These are phyloP conservation scores for Pagetopsis macropterus DNA, from an alignment of 2,797 vertebrate species.

Conservation along the genomic window DNA sequence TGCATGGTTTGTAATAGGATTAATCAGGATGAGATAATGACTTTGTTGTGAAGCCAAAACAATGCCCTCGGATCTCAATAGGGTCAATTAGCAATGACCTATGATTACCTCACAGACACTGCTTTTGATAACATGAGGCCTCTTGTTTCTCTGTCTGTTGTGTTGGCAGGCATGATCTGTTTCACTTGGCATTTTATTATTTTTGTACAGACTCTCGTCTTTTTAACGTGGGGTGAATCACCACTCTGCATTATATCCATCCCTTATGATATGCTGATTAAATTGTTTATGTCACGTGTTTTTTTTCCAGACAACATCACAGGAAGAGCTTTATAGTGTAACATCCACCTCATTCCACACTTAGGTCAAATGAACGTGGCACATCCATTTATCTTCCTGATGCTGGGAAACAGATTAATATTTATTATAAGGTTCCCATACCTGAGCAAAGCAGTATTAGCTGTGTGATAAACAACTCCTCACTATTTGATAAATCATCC, in stretches of 20 bases:
- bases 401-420: slow-evolving; percentile 61
- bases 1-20: slow-evolving; percentile 52
- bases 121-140: slow-evolving; percentile 27
- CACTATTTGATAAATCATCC: slow-evolving; percentile 83
- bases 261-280: slow-evolving; percentile 40
- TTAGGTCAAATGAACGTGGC: slow-evolving; percentile 62
- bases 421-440: slow-evolving; percentile 65
- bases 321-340: slow-evolving; percentile 11
- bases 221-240: slow-evolving; percentile 12
- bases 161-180: neutral
- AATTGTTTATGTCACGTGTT: slow-evolving; percentile 52
- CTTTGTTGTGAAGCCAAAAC: slow-evolving; percentile 59
- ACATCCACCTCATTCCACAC: slow-evolving; percentile 23
- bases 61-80: slow-evolving; percentile 38
- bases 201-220: neutral
- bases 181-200: slow-evolving; percentile 4
- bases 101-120: slow-evolving; percentile 28
- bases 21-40: slow-evolving; percentile 67
- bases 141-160: slow-evolving; percentile 15
- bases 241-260: slow-evolving; percentile 14
- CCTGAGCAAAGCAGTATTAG: slow-evolving; percentile 73
- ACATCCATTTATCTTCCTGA: slow-evolving; percentile 45
- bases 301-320: slow-evolving; percentile 31
- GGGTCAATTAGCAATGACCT: slow-evolving; percentile 60
- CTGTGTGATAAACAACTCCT: slow-evolving; percentile 80